Percentiles rank a stretch among this genome's conserved stretches.
phyloP scores from a whole-genome alignment of 1,140 invertebrate genomes.

The Lasaia peninsularis region DNA sequence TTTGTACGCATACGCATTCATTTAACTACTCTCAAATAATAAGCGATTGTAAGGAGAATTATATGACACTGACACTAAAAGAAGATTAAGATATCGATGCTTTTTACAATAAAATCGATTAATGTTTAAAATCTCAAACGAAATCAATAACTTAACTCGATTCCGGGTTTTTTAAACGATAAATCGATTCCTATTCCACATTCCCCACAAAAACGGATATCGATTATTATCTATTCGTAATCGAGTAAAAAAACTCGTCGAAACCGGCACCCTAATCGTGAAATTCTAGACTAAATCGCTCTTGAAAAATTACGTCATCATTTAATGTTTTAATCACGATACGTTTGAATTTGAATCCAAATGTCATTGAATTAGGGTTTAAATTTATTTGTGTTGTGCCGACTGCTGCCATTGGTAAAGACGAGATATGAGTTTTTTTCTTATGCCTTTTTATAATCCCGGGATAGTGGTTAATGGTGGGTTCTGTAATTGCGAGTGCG shows the following conservation, averaged over 20 bases:
- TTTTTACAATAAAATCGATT: neutral
- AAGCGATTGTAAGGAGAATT: neutral
- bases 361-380: neutral
- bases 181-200: neutral
- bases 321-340: slow-evolving; percentile 19
- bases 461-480: slow-evolving; percentile 54
- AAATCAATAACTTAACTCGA: neutral
- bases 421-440: slow-evolving; percentile 35
- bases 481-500: slow-evolving; percentile 50
- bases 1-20: neutral
- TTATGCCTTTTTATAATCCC: slow-evolving; percentile 47
- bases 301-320: slow-evolving; percentile 34
- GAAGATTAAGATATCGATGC: too few species aligned
- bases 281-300: slow-evolving; percentile 33
- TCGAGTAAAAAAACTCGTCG: slow-evolving; percentile 11
- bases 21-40: neutral
- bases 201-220: neutral
- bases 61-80: neutral
- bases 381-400: neutral
- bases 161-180: neutral
- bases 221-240: slow-evolving; percentile 6
- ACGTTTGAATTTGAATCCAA: neutral
- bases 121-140: neutral
- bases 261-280: slow-evolving; percentile 24
- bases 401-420: slow-evolving; percentile 37